These are phyloP conservation scores for Drepanosiphum platanoidis DNA, from an alignment of 2,888 invertebrate genomes.

Conservation along the genomic window DNA sequence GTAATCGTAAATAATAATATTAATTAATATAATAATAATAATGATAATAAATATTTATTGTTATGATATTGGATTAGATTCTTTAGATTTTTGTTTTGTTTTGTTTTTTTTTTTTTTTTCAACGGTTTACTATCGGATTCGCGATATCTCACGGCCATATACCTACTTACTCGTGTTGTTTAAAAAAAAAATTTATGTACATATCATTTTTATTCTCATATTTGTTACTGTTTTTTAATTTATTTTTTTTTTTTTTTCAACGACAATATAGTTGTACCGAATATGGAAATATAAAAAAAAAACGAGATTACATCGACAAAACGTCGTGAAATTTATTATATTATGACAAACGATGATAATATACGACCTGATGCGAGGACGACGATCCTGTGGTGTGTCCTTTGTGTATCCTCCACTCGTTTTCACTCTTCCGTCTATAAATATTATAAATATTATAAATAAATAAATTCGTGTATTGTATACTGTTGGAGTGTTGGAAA, in stretches of 20 bases:
- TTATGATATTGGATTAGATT: constrained; percentile 21
- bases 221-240: constrained; percentile 41
- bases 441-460: no score
- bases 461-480: no score
- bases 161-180: constrained; percentile 24
- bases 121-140: neutral
- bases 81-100: neutral
- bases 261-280: constrained; percentile 8
- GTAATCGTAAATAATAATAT: constrained; percentile 1
- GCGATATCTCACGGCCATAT: neutral
- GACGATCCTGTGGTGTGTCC: no score
- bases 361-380: no score
- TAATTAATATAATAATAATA: neutral
- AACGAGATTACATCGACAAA: no score
- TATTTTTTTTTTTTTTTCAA: constrained; percentile 18
- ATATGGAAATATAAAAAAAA: constrained; percentile 12
- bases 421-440: no score
- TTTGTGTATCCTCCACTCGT: no score
- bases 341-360: no score
- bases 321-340: no score
- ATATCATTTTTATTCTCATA: constrained; percentile 10
- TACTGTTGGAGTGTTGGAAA: no score
- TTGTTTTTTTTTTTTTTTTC: constrained; percentile 20
- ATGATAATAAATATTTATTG: no score
- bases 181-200: constrained; percentile 13